Evolutionary conservation across 2,797 vertebrate genomes (phyloP).

Genomic region (Tamandua tetradactyla): DNA sequence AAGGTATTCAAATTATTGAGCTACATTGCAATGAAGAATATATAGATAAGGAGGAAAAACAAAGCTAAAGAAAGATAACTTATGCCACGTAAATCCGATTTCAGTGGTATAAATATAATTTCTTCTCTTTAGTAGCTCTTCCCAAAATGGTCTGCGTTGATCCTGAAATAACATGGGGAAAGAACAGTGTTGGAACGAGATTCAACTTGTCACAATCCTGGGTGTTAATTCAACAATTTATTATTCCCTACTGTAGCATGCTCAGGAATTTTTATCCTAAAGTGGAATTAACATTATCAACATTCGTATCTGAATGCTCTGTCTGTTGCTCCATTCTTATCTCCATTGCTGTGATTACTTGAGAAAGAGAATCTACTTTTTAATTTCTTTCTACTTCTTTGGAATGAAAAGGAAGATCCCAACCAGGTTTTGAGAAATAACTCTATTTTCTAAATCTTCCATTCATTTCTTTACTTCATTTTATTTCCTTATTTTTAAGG

Average conservation of each 20-base stretch:
- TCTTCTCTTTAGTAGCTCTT: neutral
- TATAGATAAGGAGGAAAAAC: neutral
- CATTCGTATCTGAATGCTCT: neutral
- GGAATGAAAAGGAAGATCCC: neutral
- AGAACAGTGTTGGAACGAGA: neutral
- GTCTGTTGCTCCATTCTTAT: neutral
- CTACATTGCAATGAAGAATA: neutral
- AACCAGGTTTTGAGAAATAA: neutral
- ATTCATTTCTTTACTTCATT: slow-evolving; percentile 3
- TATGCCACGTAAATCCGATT: neutral
- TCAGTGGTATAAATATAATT: neutral
- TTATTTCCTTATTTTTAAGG: neutral
- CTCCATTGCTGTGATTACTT: neutral
- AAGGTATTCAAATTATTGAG: neutral
- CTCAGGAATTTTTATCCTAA: neutral
- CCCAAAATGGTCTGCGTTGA: neutral
- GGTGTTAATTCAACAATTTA: neutral
- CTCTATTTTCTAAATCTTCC: neutral
- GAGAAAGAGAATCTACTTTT: neutral
- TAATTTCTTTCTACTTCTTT: neutral
- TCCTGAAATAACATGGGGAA: neutral
- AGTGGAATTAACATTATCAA: neutral
- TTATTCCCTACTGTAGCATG: neutral
- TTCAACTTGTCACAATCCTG: neutral
- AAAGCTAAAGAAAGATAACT: neutral